Conservation (phyloP, 1,140 invertebrate genomes). For the Aphaenogaster ashmeadi region DNA sequence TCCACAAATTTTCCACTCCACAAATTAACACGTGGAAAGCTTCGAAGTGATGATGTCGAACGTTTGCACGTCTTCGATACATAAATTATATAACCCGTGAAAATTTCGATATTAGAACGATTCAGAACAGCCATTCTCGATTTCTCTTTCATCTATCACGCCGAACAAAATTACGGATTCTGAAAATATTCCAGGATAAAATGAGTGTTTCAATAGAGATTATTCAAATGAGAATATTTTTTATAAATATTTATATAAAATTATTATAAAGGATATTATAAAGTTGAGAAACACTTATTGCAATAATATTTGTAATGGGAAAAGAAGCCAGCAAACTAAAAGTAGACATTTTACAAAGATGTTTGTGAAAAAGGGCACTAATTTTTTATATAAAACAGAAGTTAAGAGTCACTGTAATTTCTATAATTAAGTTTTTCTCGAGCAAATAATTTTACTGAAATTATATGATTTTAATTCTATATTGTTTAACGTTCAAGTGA, state of each 20-base stretch:
- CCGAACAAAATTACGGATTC: neutral
- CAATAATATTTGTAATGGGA: neutral
- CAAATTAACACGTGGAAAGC: slow-evolving; percentile 27
- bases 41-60: slow-evolving; percentile 1
- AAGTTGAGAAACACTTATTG: neutral
- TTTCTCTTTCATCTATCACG: neutral
- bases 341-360: neutral
- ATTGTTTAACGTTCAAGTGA: neutral
- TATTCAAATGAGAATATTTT: neutral
- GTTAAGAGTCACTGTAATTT: neutral
- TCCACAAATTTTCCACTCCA: slow-evolving; percentile 35
- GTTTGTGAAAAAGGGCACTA: neutral
- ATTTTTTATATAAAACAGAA: neutral
- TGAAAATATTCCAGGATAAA: neutral
- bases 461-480: neutral
- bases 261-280: neutral
- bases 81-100: neutral
- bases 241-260: slow-evolving; percentile 11
- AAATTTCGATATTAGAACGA: neutral
- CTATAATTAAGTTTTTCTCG: neutral
- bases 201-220: neutral
- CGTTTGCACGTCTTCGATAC: neutral
- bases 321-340: neutral
- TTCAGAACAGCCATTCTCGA: no score
- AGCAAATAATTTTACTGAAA: neutral